Percentiles rank a stretch among this genome's conserved stretches.
phyloP scores from a whole-genome alignment of 1,140 invertebrate genomes.

The Pollicipes pollicipes region DNA sequence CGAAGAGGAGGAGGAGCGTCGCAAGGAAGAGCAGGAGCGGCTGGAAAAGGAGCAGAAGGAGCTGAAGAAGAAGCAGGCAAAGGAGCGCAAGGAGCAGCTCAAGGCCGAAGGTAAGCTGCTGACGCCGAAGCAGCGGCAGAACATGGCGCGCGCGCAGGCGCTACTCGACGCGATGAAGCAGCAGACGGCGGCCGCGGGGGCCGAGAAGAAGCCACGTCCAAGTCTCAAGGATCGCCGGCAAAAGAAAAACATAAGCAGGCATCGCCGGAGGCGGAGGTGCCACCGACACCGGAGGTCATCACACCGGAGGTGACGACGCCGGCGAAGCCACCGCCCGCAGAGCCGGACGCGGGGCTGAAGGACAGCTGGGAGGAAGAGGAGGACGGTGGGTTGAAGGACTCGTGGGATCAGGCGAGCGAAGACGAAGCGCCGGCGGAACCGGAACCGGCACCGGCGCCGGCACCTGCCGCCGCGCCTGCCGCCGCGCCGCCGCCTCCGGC shows the following conservation, averaged over 20 bases:
- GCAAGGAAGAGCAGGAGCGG: constrained; percentile 63
- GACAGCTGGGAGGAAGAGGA: constrained; percentile 20
- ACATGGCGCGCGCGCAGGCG: constrained; percentile 64
- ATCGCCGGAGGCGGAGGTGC: constrained; percentile 29
- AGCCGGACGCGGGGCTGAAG: constrained; percentile 15
- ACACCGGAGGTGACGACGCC: constrained; percentile 29
- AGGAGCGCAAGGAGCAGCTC: constrained; percentile 74
- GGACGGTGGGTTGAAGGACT: constrained; percentile 51
- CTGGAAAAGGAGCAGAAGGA: constrained; percentile 73
- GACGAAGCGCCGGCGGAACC: constrained; percentile 17
- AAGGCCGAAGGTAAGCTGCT: constrained; percentile 89
- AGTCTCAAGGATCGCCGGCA: constrained; percentile 23
- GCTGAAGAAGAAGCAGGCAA: constrained; percentile 83
- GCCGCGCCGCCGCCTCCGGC: not conserved
- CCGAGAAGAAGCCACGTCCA: constrained; percentile 20
- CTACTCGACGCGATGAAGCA: constrained; percentile 72
- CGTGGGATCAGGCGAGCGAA: constrained; percentile 52
- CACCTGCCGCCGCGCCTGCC: not conserved
- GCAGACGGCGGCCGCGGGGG: constrained; percentile 47
- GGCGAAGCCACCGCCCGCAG: constrained; percentile 19
- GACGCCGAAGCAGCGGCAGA: constrained; percentile 79
- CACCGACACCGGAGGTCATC: constrained; percentile 18
- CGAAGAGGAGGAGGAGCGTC: constrained; percentile 59
- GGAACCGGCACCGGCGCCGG: not conserved
- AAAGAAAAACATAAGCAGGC: constrained; percentile 55